Percentiles rank a stretch among this genome's conserved stretches.
phyloP scores from a whole-genome alignment of 2,888 invertebrate genomes.

The Leptopilina drosophilae region DNA sequence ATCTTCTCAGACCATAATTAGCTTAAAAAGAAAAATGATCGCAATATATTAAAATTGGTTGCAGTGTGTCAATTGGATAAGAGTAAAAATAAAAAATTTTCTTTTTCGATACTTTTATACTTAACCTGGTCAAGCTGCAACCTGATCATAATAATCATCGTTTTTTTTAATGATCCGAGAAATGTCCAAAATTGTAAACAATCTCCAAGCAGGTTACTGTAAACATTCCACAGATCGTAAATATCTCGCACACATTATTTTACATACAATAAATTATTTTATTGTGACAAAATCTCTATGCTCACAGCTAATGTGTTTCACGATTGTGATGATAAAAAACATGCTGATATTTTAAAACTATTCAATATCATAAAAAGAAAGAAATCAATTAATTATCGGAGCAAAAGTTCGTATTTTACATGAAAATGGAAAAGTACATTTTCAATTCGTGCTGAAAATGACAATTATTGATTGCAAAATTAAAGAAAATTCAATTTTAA shows the following conservation, averaged over 20 bases:
- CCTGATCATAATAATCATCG: slow-evolving; percentile 26
- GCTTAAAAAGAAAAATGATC: slow-evolving; percentile 33
- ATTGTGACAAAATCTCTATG: neutral
- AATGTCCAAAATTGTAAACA: slow-evolving; percentile 22
- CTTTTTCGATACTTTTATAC: slow-evolving; percentile 67
- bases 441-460: too few species aligned
- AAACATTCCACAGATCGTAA: slow-evolving; percentile 31
- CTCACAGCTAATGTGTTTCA: neutral
- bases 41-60: slow-evolving; percentile 1
- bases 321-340: too few species aligned
- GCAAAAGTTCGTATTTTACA: too few species aligned
- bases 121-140: slow-evolving; percentile 71
- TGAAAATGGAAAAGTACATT: too few species aligned
- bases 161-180: slow-evolving; percentile 30
- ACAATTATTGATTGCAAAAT: too few species aligned
- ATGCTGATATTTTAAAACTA: too few species aligned
- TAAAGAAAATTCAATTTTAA: too few species aligned
- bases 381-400: too few species aligned
- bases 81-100: slow-evolving; percentile 35
- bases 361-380: too few species aligned
- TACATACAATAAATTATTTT: neutral
- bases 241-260: neutral
- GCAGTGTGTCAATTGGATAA: slow-evolving; percentile 1
- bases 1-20: neutral
- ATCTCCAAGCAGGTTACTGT: slow-evolving; percentile 29